These are phyloP conservation scores for Archips crataeganus DNA, from an alignment of 2,888 invertebrate genomes.

Conservation along the genomic window DNA sequence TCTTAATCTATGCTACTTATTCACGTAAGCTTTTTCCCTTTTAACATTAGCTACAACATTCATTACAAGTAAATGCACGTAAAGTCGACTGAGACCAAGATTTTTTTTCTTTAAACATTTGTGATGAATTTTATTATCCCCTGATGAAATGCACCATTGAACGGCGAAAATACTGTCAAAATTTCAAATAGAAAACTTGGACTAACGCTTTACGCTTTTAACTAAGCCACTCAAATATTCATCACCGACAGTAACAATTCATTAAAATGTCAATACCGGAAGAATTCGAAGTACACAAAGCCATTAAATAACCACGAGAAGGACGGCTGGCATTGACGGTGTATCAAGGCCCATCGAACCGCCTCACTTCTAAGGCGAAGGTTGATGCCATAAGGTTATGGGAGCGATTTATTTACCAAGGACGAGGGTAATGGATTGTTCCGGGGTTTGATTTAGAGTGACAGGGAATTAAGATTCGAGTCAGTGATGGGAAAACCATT, in stretches of 20 bases:
- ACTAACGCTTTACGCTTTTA: neutral
- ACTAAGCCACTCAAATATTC: neutral
- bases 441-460: neutral
- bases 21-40: too few species aligned
- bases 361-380: slow-evolving; percentile 12
- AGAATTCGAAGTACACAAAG: slow-evolving; percentile 11
- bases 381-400: slow-evolving; percentile 8
- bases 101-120: too few species aligned
- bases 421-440: slow-evolving; percentile 1
- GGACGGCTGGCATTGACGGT: slow-evolving; percentile 26
- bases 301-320: neutral
- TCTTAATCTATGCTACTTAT: too few species aligned
- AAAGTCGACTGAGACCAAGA: too few species aligned
- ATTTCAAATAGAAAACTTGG: too few species aligned
- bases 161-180: too few species aligned
- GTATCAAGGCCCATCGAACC: slow-evolving; percentile 22
- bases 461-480: slow-evolving; percentile 7
- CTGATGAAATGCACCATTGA: too few species aligned
- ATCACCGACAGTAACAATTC: neutral
- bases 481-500: neutral
- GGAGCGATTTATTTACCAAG: slow-evolving; percentile 8
- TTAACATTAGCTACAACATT: too few species aligned
- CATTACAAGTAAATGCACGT: too few species aligned
- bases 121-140: too few species aligned
- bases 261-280: neutral